These are phyloP conservation scores for Buceros bicornis DNA, from an alignment of 2,797 vertebrate genomes.

Conservation along the genomic window DNA sequence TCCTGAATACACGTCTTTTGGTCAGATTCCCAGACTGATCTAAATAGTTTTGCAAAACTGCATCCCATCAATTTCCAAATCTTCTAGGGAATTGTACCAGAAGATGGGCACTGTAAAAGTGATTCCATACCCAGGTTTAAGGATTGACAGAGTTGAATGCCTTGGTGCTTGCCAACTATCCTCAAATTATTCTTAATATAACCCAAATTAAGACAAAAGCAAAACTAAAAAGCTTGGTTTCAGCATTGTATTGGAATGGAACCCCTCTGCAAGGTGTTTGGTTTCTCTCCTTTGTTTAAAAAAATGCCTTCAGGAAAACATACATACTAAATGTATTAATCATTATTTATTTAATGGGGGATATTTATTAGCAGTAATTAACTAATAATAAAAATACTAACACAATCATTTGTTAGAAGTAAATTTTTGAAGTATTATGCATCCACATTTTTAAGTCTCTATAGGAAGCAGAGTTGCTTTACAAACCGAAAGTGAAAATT, in stretches of 20 bases:
- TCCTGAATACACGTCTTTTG: not conserved
- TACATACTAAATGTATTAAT: not conserved
- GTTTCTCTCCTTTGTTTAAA: not conserved
- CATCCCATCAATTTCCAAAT: not conserved
- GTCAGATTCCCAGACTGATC: not conserved
- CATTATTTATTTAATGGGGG: not conserved
- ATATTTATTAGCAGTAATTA: not conserved
- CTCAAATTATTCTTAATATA: not conserved
- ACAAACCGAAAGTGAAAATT: not conserved
- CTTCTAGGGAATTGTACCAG: not conserved
- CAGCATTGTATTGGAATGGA: not conserved
- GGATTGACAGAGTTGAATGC: not conserved
- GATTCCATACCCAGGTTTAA: not conserved
- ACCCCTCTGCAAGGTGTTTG: not conserved
- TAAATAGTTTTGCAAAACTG: not conserved
- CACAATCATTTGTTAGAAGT: not conserved
- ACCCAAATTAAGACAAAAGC: not conserved
- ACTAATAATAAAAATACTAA: not conserved
- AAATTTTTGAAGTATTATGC: not conserved
- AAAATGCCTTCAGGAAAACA: not conserved
- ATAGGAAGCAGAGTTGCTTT: not conserved
- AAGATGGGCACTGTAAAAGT: not conserved
- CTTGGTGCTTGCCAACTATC: not conserved
- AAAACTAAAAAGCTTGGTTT: not conserved
- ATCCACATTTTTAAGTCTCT: not conserved